Evolutionary conservation across 2,888 invertebrate genomes (phyloP).

Genomic region (Dexiosoma caninum): DNA sequence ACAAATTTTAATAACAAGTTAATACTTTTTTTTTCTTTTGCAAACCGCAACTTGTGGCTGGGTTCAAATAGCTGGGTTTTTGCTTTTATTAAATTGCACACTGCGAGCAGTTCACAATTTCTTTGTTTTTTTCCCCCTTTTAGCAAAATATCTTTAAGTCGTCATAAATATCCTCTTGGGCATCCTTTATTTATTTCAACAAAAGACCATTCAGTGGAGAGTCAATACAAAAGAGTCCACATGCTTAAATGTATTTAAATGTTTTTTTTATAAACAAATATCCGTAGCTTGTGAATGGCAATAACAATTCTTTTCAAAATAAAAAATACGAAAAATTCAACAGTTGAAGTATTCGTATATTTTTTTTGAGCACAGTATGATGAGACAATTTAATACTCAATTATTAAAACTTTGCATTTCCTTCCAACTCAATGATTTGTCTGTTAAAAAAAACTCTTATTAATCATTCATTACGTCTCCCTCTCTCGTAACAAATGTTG

Average conservation of each 20-base stretch:
- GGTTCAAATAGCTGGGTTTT: not conserved
- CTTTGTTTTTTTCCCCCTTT: not conserved
- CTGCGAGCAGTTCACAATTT: constrained; percentile 26
- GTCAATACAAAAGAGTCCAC: not conserved
- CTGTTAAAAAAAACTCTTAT: not conserved
- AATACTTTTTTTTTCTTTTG: too few species aligned
- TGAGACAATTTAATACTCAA: not conserved
- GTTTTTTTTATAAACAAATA: not conserved
- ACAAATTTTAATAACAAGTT: too few species aligned
- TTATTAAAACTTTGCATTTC: not conserved
- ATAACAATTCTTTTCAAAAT: not conserved
- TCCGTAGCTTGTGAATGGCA: too few species aligned
- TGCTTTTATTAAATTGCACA: not conserved
- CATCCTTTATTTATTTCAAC: not conserved
- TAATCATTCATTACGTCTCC: not conserved
- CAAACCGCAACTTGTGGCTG: not conserved
- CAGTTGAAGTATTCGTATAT: not conserved
- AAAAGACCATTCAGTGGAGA: constrained; percentile 1
- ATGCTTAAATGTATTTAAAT: not conserved
- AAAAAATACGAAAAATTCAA: not conserved
- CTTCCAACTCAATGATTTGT: not conserved
- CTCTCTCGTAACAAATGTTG: not conserved
- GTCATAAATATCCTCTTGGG: constrained; percentile 42
- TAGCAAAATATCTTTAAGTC: constrained; percentile 5
- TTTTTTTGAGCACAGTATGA: not conserved